Evolutionary conservation across 2,888 invertebrate genomes (phyloP).

Genomic region (Cantharis rustica): DNA sequence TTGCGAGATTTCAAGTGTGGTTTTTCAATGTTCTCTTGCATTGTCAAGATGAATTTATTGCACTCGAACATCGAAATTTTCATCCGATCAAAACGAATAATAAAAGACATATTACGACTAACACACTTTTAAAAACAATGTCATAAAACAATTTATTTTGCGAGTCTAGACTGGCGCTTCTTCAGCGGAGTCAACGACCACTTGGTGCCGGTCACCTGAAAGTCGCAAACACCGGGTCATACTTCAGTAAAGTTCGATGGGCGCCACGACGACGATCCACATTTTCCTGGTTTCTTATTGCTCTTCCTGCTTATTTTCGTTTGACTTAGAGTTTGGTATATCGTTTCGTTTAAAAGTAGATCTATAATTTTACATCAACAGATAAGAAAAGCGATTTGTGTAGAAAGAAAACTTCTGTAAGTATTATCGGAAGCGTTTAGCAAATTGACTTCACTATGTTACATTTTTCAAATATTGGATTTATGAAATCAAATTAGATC

Average conservation of each 20-base stretch:
- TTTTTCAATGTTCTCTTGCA: not conserved
- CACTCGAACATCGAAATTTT: not conserved
- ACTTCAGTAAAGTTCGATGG: slow-evolving; percentile 33
- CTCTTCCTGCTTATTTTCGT: slow-evolving; percentile 18
- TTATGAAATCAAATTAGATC: slow-evolving; percentile 4
- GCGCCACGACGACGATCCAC: slow-evolving; percentile 29
- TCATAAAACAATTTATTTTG: slow-evolving; percentile 40
- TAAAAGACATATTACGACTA: not conserved
- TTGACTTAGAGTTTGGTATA: slow-evolving; percentile 10
- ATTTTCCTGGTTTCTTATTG: slow-evolving; percentile 24
- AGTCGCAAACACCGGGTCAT: slow-evolving; percentile 41
- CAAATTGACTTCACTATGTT: not conserved
- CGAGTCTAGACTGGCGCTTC: slow-evolving; percentile 44
- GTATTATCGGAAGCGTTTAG: slow-evolving; percentile 5
- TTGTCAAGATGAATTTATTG: not conserved
- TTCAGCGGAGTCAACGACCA: slow-evolving; percentile 45
- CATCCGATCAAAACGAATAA: not conserved
- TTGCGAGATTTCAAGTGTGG: not conserved
- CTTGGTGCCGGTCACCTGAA: slow-evolving; percentile 45
- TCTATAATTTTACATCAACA: slow-evolving; percentile 16
- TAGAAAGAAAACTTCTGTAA: slow-evolving; percentile 3
- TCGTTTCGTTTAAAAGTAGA: slow-evolving; percentile 20
- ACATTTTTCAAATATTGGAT: slow-evolving; percentile 1
- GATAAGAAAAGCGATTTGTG: not conserved
- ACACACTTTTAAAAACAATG: slow-evolving; percentile 38